These are phyloP conservation scores for Cyclura pinguis DNA, from an alignment of 2,797 vertebrate genomes.

Conservation along the genomic window DNA sequence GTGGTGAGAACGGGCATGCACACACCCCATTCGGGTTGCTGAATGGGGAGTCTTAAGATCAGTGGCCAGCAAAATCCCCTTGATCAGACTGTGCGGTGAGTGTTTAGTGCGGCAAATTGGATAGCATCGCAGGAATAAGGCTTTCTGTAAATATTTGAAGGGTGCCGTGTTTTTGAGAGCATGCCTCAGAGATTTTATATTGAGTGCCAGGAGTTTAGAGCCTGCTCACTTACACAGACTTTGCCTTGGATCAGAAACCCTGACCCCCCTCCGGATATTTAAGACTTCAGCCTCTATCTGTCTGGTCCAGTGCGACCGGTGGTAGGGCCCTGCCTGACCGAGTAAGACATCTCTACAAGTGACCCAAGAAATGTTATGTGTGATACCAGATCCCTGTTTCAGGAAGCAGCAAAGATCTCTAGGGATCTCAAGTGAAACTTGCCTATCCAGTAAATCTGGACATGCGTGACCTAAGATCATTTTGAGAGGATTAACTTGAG, in stretches of 20 bases:
- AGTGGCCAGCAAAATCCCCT: not conserved
- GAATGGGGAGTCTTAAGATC: slow-evolving; percentile 14
- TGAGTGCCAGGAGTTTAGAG: not conserved
- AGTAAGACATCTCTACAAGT: not conserved
- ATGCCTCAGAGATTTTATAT: not conserved
- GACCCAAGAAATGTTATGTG: too few relatives aligned
- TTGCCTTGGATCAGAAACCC: not conserved
- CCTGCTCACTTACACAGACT: not conserved
- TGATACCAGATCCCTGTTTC: too few relatives aligned
- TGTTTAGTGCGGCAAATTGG: not conserved
- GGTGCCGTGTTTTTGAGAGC: not conserved
- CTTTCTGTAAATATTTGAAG: slow-evolving; percentile 19
- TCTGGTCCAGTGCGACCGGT: not conserved
- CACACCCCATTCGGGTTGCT: not conserved
- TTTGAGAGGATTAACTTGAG: too few relatives aligned
- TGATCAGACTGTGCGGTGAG: slow-evolving; percentile 13
- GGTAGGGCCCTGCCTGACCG: not conserved
- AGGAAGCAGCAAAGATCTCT: too few relatives aligned
- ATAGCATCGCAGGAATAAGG: not conserved
- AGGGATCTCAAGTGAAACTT: not conserved
- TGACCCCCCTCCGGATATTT: not conserved
- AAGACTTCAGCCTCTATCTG: not conserved
- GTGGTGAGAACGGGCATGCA: not conserved
- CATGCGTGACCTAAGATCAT: not conserved
- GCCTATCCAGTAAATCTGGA: not conserved